phyloP scores from a whole-genome alignment of 1,140 invertebrate genomes.

The Rhyacophila brunnea region DNA sequence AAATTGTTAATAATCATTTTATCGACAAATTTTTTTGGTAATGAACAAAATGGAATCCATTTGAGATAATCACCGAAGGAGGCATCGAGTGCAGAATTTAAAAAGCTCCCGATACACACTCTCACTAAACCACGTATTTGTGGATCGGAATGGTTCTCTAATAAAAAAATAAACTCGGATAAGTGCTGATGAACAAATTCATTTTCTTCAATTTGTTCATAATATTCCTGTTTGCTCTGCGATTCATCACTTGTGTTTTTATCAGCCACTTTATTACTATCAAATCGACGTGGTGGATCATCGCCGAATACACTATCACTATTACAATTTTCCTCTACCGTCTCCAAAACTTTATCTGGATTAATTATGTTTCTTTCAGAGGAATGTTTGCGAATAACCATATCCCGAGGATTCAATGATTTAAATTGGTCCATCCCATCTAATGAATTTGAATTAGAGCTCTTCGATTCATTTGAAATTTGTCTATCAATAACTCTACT shows the following conservation, averaged over 20 bases:
- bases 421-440: conserved; percentile 9
- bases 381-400: conserved; percentile 11
- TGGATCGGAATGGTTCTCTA: conserved; percentile 74
- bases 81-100: conserved; percentile 62
- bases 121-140: conserved; percentile 76
- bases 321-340: conserved; percentile 40
- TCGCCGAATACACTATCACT: conserved; percentile 27
- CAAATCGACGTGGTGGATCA: conserved; percentile 4
- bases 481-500: conserved; percentile 20
- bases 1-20: conserved; percentile 51
- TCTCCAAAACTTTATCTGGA: conserved; percentile 33
- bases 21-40: conserved; percentile 44
- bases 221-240: not conserved
- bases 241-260: not conserved
- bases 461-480: conserved; percentile 31
- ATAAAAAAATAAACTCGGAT: conserved; percentile 66
- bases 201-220: conserved; percentile 1
- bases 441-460: conserved; percentile 5
- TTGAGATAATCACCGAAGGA: conserved; percentile 57
- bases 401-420: conserved; percentile 1
- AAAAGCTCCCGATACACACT: conserved; percentile 65
- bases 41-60: conserved; percentile 47
- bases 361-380: conserved; percentile 12
- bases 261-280: not conserved
- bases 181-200: conserved; percentile 58